Evolutionary conservation across 1,140 invertebrate genomes (phyloP).

Genomic region (Aradophagus sp.): DNA sequence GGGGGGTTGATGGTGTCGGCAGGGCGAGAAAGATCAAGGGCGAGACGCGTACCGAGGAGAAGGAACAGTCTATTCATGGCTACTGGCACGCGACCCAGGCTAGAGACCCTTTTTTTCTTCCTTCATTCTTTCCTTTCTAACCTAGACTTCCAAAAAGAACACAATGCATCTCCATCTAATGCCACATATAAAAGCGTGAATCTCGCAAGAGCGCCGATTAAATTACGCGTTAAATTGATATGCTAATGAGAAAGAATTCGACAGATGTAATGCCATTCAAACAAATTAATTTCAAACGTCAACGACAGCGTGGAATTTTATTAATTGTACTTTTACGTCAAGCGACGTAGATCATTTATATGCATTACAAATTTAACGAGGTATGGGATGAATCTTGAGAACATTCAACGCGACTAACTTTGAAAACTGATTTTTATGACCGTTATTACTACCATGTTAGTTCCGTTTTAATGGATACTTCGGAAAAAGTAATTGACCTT

Average conservation of each 20-base stretch:
- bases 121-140: slow-evolving; percentile 49
- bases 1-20: slow-evolving; percentile 42
- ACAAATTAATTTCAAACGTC: slow-evolving; percentile 30
- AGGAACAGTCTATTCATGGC: slow-evolving; percentile 58
- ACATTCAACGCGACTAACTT: no score
- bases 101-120: slow-evolving; percentile 50
- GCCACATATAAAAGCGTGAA: no score
- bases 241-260: no score
- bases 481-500: no score
- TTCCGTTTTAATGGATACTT: no score
- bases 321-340: slow-evolving; percentile 27
- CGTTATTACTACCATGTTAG: no score
- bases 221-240: no score
- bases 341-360: slow-evolving; percentile 22
- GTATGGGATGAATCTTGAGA: no score
- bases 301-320: slow-evolving; percentile 11
- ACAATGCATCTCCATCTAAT: slow-evolving; percentile 26
- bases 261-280: no score
- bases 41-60: slow-evolving; percentile 34
- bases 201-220: no score
- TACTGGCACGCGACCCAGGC: slow-evolving; percentile 61
- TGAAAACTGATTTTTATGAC: no score
- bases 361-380: slow-evolving; percentile 16
- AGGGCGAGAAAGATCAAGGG: slow-evolving; percentile 51
- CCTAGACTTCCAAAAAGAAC: slow-evolving; percentile 43